phyloP scores from a whole-genome alignment of 2,888 invertebrate species.

The Parnassius smintheus region DNA sequence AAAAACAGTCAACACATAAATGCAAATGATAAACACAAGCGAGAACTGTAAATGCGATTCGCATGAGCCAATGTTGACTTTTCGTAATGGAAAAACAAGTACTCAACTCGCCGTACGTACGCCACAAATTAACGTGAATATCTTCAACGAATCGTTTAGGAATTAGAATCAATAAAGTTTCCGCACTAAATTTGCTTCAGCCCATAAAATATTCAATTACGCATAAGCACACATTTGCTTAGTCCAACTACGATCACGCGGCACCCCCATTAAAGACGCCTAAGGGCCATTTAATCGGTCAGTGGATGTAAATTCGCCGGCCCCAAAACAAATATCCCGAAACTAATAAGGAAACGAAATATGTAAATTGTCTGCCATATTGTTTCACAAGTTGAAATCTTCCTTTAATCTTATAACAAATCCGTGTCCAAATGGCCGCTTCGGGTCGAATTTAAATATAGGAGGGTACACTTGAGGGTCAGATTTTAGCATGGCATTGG shows the following conservation, averaged over 20 bases:
- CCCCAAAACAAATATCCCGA: slow-evolving; percentile 81
- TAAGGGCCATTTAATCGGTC: slow-evolving; percentile 82
- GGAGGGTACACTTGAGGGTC: slow-evolving; percentile 74
- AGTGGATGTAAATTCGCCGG: slow-evolving; percentile 79
- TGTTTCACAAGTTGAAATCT: slow-evolving; percentile 81
- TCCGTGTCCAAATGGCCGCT: slow-evolving; percentile 81
- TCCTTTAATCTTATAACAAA: slow-evolving; percentile 83
- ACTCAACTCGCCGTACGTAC: slow-evolving; percentile 22
- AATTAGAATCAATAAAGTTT: slow-evolving; percentile 65
- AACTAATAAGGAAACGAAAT: slow-evolving; percentile 82
- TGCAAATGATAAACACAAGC: slow-evolving; percentile 77
- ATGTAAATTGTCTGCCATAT: slow-evolving; percentile 81
- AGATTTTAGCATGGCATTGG: slow-evolving; percentile 58
- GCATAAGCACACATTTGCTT: slow-evolving; percentile 80
- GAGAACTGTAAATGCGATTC: slow-evolving; percentile 68
- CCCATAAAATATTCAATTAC: slow-evolving; percentile 81
- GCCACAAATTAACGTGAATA: slow-evolving; percentile 35
- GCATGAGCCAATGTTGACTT: slow-evolving; percentile 62
- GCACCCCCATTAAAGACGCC: slow-evolving; percentile 81
- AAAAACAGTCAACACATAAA: slow-evolving; percentile 82
- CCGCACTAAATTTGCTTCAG: slow-evolving; percentile 67
- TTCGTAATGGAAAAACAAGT: slow-evolving; percentile 33
- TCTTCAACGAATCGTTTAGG: slow-evolving; percentile 35
- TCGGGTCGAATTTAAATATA: slow-evolving; percentile 76
- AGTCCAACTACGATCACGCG: slow-evolving; percentile 80